Base-by-base conservation (phyloP, 1,140 invertebrate species). In the Probaryconus sp. region DNA sequence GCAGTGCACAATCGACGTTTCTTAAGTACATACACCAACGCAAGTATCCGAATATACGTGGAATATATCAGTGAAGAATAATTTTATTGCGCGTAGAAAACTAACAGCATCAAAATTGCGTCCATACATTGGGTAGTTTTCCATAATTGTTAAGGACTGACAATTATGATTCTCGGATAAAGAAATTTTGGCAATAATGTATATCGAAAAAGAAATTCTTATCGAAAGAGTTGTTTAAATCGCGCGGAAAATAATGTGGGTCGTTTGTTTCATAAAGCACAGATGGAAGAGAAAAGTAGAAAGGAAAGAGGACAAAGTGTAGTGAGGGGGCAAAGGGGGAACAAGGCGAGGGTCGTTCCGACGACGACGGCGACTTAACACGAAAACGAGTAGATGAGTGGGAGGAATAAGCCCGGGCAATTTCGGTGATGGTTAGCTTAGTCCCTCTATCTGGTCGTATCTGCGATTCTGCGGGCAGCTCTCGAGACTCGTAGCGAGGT, bases 401-500 rank as follows among this genome's bases (percentile, higher is more conserved):
- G 51, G 55, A 50, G 70, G 67, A 80, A 81, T 85, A 83, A 85
- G 80, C 79, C 82, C 79, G 76, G 78, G 81, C 81, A 85, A 86
- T 86, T 86, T 83, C 79, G 78, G 83, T 85, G 84, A 86, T 86
- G 82, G 83, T 81, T 81, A 67, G 77, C 82, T 85, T 82, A 83
- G 81, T 84, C 73, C 80, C 77, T 83, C 82, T 83, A 83, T 85
- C 72, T 55, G 48, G 60, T 35, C 45, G 53, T 69, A 77, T 82
- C 72, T 76, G 58, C 51, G 50, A 81, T 81, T 76, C 76, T 71
- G 81, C 82, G 78, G 78, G 79, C 77, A 83, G 82, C 78, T 79
- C 73, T 78, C 64, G 78, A 84, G 78, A 73, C 76, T 60, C 50
- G 70, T 65, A 71, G 76, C 75, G 73, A 76, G 60, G 76, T 77